Percentiles rank a stretch among this genome's conserved stretches.
phyloP scores from a whole-genome alignment of 2,113 vertebrate genomes.

The Taxidea taxus region DNA sequence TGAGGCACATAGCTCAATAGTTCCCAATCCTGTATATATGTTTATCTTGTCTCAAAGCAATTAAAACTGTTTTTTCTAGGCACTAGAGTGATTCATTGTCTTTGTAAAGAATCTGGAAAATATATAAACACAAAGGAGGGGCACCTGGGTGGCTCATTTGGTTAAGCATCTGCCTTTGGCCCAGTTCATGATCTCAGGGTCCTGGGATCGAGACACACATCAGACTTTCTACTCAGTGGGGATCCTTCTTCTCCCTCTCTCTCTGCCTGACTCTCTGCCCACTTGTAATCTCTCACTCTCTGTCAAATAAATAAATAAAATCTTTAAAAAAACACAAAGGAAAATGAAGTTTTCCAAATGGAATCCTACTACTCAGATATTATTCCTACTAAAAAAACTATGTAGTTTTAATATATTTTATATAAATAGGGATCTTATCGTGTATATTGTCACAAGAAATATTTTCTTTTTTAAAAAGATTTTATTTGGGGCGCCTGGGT shows the following conservation, averaged over 20 bases:
- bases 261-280: too few species aligned
- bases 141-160: too few species aligned
- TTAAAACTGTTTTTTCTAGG: background rate
- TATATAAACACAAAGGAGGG: background rate
- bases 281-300: too few species aligned
- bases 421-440: background rate
- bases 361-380: background rate
- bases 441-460: background rate
- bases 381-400: background rate
- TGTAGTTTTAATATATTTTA: background rate
- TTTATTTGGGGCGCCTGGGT: too few species aligned
- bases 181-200: too few species aligned
- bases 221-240: too few species aligned
- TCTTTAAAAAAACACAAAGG: background rate
- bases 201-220: too few species aligned
- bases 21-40: background rate
- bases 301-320: too few species aligned
- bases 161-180: too few species aligned
- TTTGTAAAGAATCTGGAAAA: constrained; percentile 5
- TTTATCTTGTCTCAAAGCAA: constrained; percentile 16
- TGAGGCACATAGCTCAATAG: background rate
- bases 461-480: background rate
- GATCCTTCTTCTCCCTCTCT: too few species aligned
- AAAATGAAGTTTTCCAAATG: constrained; percentile 7
- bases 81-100: background rate